A percentile compares a stretch with the other conserved stretches of the same genome.
Evolutionary conservation across 2,797 vertebrate genomes (phyloP).

Genomic region (Psittacula derbiana): DNA sequence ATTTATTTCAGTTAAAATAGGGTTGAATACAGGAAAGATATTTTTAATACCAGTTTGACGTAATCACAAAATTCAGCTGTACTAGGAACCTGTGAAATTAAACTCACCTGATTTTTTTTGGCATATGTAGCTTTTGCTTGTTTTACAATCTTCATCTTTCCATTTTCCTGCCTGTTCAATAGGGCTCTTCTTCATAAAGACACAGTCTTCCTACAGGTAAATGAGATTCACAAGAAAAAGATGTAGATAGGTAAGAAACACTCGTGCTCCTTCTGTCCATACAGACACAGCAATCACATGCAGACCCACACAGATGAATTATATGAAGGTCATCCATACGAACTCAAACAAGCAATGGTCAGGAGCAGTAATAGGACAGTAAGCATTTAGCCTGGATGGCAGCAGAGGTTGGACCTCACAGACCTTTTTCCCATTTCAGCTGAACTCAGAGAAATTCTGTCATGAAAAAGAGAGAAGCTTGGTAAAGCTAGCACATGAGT

Average conservation of each 20-base stretch:
- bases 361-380: neutral
- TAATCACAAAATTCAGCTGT: neutral
- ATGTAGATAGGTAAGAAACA: neutral
- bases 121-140: constrained; percentile 81
- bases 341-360: neutral
- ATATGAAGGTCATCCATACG: neutral
- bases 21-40: neutral
- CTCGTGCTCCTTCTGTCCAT: neutral
- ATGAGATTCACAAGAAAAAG: neutral
- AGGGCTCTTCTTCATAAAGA: constrained; percentile 71
- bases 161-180: constrained; percentile 76
- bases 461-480: neutral
- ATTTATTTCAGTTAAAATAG: neutral
- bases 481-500: neutral
- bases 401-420: neutral
- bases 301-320: neutral
- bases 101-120: constrained; percentile 82
- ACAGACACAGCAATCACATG: neutral
- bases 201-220: constrained; percentile 81
- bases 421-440: neutral
- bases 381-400: neutral
- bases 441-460: neutral
- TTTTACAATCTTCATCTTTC: constrained; percentile 81
- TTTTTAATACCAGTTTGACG: neutral
- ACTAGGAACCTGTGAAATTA: neutral